Percentiles rank a stretch among this genome's conserved stretches.
Evolutionary conservation across 2,797 vertebrate species (phyloP).

Genomic region (Morelia viridis): DNA sequence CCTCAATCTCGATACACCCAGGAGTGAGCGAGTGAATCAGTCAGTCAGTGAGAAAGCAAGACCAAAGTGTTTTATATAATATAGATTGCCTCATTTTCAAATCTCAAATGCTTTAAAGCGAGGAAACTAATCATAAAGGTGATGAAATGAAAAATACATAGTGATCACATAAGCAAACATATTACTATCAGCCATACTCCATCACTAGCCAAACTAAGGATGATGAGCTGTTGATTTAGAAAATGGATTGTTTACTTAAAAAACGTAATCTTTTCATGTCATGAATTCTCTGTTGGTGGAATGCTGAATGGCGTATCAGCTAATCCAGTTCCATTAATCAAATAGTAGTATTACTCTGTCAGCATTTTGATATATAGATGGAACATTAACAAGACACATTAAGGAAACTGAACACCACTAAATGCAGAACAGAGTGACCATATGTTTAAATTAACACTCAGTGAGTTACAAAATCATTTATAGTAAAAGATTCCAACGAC

Average conservation of each 20-base stretch:
- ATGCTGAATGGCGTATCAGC: not conserved
- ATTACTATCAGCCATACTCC: conserved; percentile 2
- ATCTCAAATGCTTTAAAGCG: not conserved
- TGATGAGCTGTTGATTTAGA: conserved; percentile 8
- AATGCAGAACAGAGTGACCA: not conserved
- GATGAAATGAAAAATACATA: conserved; percentile 19
- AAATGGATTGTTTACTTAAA: conserved; percentile 26
- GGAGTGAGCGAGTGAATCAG: not conserved
- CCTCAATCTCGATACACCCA: not conserved
- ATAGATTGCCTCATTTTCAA: conserved; percentile 7
- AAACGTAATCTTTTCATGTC: conserved; percentile 16
- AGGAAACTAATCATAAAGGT: conserved; percentile 12
- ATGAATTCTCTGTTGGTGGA: not conserved
- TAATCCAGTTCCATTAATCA: conserved; percentile 19
- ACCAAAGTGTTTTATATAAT: not conserved
- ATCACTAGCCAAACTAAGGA: conserved; percentile 8
- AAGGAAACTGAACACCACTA: not conserved
- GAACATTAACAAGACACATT: not conserved
- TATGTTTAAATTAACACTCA: not conserved
- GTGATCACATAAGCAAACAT: conserved; percentile 28
- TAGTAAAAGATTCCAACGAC: not conserved
- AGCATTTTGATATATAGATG: conserved; percentile 4
- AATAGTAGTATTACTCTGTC: not conserved
- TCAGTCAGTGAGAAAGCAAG: not conserved
- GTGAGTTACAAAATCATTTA: not conserved